phyloP scores from a whole-genome alignment of 1,140 invertebrate species.

The Mactra quadrangularis region DNA sequence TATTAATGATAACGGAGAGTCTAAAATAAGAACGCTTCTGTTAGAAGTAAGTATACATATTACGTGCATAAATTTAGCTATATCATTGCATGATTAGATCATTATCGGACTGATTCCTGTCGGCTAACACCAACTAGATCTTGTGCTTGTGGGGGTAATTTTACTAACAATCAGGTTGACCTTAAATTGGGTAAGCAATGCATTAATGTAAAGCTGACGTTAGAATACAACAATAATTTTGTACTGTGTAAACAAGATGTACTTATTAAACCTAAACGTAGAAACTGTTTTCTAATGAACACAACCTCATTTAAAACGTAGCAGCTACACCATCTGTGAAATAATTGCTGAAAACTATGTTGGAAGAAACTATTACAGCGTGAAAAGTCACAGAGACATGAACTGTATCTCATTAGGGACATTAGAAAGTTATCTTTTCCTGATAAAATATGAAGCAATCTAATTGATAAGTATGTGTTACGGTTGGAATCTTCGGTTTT shows the following conservation, averaged over 20 bases:
- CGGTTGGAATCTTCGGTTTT: too few species aligned
- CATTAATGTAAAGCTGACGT: neutral
- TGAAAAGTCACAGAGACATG: neutral
- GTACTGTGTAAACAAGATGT: too few species aligned
- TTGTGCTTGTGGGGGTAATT: neutral
- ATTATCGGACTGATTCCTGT: neutral
- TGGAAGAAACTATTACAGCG: neutral
- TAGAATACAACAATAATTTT: neutral
- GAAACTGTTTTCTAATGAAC: too few species aligned
- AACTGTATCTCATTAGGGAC: too few species aligned
- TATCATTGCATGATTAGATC: neutral
- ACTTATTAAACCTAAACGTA: too few species aligned
- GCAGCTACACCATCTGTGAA: too few species aligned
- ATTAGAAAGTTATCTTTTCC: too few species aligned
- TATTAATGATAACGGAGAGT: constrained; percentile 38
- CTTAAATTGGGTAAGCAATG: neutral
- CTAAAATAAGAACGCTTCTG: constrained; percentile 26
- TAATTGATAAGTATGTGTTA: too few species aligned
- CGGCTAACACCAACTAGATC: neutral
- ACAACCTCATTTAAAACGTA: too few species aligned
- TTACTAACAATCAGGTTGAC: neutral
- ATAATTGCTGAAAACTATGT: too few species aligned
- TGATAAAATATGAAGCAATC: too few species aligned
- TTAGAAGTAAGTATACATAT: constrained; percentile 16
- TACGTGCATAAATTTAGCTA: neutral